phyloP scores from a whole-genome alignment of 2,113 vertebrate species.

The Mirounga angustirostris region DNA sequence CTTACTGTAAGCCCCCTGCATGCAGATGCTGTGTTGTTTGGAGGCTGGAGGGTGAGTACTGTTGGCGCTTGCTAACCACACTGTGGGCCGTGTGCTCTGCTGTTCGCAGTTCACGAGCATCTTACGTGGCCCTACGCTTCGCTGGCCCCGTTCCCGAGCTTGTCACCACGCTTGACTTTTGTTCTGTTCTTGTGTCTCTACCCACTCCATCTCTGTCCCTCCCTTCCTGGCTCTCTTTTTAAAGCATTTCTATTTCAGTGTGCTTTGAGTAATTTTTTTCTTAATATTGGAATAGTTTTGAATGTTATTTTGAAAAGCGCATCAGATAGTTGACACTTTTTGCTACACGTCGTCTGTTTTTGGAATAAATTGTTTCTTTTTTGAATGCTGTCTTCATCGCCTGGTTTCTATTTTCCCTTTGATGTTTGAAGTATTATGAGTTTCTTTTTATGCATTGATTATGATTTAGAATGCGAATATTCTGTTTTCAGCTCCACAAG shows the following conservation, averaged over 20 bases:
- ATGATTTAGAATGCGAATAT: background rate
- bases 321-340: background rate
- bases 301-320: background rate
- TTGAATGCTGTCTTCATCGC: background rate
- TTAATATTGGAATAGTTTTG: background rate
- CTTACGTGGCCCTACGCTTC: background rate
- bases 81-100: background rate
- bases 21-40: background rate
- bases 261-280: background rate
- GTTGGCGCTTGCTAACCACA: fast-evolving
- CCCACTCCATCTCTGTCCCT: background rate
- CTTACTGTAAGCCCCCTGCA: background rate
- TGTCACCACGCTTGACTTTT: fast-evolving
- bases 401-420: constrained; percentile 29
- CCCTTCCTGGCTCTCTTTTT: too few species aligned
- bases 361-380: background rate
- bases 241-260: background rate
- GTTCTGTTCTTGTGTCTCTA: background rate
- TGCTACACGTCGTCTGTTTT: background rate
- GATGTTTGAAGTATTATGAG: constrained; percentile 27
- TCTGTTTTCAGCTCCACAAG: background rate
- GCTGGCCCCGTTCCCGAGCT: fast-evolving
- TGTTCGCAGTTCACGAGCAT: fast-evolving
- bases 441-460: constrained; percentile 31
- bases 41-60: background rate